A percentile compares a stretch with the other conserved stretches of the same genome.
phyloP scores from a whole-genome alignment of 2,888 invertebrate genomes.

The Sarcophaga rosellei region DNA sequence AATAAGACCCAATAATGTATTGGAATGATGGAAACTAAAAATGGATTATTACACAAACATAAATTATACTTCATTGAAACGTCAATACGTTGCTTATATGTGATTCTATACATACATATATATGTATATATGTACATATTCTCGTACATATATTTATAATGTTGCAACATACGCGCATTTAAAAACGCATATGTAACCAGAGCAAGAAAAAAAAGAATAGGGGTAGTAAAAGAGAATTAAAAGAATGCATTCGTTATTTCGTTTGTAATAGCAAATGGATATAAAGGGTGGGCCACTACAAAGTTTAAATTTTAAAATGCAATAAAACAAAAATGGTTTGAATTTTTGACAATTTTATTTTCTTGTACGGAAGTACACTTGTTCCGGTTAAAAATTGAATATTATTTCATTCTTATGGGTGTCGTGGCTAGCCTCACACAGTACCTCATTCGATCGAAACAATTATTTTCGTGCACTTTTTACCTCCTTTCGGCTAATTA shows the following conservation, averaged over 20 bases:
- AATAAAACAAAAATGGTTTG: no score
- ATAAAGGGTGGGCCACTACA: no score
- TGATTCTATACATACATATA: slow-evolving; percentile 26
- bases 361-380: no score
- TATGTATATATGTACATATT: slow-evolving; percentile 1
- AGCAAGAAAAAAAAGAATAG: background rate
- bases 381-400: no score
- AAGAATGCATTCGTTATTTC: background rate
- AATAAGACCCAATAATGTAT: slow-evolving; percentile 78
- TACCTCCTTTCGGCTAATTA: no score
- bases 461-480: no score
- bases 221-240: background rate
- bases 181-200: background rate
- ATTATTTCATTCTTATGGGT: no score
- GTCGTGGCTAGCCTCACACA: no score
- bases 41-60: slow-evolving; percentile 81
- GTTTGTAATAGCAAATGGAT: no score
- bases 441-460: no score
- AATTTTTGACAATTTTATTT: no score
- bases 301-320: no score
- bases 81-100: slow-evolving; percentile 33
- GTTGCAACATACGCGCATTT: background rate
- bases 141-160: background rate
- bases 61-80: slow-evolving; percentile 73
- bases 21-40: slow-evolving; percentile 79